Conservation (phyloP, 2,797 vertebrate genomes). For the Enteromius trimaculatus region DNA sequence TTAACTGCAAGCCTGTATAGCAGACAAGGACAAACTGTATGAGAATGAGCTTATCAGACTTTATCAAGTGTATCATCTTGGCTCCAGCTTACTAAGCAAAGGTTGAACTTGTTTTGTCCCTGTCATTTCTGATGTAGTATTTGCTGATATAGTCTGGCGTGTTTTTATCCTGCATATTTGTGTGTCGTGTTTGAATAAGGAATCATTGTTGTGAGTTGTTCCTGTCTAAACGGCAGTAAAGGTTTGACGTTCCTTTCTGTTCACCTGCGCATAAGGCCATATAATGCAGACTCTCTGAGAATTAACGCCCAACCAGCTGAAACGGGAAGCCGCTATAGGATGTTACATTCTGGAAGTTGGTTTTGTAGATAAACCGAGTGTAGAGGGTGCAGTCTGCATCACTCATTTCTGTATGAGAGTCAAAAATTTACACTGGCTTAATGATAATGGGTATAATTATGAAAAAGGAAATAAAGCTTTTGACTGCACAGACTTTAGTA, state of each 20-base stretch:
- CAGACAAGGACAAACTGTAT: neutral
- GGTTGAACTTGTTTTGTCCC: neutral
- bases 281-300: neutral
- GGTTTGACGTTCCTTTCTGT: conserved; percentile 65
- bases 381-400: neutral
- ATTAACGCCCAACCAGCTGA: conserved; percentile 1
- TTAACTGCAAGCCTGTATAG: neutral
- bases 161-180: neutral
- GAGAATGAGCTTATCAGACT: neutral
- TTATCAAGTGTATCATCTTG: neutral
- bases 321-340: neutral
- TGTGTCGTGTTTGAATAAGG: neutral
- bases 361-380: neutral
- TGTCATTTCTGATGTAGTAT: conserved; percentile 8
- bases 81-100: conserved; percentile 7
- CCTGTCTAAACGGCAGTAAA: conserved; percentile 30
- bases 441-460: neutral
- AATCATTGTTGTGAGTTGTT: neutral
- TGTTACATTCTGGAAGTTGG: neutral
- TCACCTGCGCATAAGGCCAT: neutral
- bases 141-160: neutral
- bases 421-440: neutral
- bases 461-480: neutral
- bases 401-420: neutral
- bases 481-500: neutral